Conservation (phyloP, 2,888 invertebrate genomes). For the Mimachlamys varia region DNA sequence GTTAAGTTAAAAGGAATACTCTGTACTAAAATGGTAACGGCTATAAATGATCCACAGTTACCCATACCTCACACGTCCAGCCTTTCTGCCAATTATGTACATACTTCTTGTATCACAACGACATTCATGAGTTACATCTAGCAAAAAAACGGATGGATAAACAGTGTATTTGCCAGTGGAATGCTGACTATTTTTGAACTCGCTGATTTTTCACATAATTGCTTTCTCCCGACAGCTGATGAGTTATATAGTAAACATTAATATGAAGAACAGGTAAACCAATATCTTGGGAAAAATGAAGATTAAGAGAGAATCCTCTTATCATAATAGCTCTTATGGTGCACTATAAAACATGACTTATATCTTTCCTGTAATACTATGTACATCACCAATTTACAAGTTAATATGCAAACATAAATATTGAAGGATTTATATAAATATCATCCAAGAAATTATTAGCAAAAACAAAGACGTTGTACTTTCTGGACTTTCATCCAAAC, state of each 20-base stretch:
- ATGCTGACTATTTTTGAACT: neutral
- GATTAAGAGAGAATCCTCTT: neutral
- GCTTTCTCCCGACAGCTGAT: conserved; percentile 34
- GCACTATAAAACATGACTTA: conserved; percentile 33
- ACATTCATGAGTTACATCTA: conserved; percentile 19
- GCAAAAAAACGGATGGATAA: conserved; percentile 22
- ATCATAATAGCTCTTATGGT: conserved; percentile 22
- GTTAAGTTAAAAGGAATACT: conserved; percentile 28
- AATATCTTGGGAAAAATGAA: conserved; percentile 28
- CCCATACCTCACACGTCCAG: conserved; percentile 20
- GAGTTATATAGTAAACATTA: conserved; percentile 1
- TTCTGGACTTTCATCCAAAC: conserved; percentile 19
- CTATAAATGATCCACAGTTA: conserved; percentile 27
- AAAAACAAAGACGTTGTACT: conserved; percentile 25
- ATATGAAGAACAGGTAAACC: conserved; percentile 10
- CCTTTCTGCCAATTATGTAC: conserved; percentile 27
- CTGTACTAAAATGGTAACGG: conserved; percentile 21
- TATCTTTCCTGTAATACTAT: conserved; percentile 19
- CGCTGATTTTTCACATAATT: neutral
- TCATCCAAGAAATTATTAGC: conserved; percentile 33
- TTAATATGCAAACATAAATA: conserved; percentile 36
- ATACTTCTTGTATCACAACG: conserved; percentile 24
- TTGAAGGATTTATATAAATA: conserved; percentile 33
- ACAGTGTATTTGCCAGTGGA: conserved; percentile 18
- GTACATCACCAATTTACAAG: conserved; percentile 24